Conservation (phyloP, 2,797 vertebrate genomes). For the Enteromius argenteus region DNA sequence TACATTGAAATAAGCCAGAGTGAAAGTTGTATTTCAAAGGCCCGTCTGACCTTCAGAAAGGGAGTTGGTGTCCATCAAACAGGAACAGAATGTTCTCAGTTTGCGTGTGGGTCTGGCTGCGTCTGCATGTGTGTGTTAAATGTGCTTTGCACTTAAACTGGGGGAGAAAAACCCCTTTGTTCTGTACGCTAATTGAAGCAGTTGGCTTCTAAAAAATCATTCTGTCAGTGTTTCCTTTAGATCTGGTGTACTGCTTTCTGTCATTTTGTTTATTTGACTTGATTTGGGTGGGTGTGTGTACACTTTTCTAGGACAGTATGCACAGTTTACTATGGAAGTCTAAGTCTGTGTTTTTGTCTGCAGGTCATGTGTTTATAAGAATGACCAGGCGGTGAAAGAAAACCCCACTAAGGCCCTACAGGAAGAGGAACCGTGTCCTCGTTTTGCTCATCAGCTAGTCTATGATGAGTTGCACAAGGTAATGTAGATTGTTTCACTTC, state of each 20-base stretch:
- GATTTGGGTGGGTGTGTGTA: slow-evolving; percentile 39
- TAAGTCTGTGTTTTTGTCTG: slow-evolving; percentile 23
- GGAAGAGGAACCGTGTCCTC: slow-evolving; percentile 97
- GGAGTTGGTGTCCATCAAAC: slow-evolving; percentile 28
- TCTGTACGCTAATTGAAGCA: slow-evolving; percentile 28
- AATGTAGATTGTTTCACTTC: background rate
- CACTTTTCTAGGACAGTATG: background rate
- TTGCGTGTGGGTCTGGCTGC: slow-evolving; percentile 6
- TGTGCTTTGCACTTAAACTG: slow-evolving; percentile 3
- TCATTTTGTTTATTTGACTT: slow-evolving; percentile 43
- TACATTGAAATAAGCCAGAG: slow-evolving; percentile 1
- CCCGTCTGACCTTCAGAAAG: slow-evolving; percentile 21
- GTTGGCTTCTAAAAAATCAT: slow-evolving; percentile 58
- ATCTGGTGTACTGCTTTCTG: slow-evolving; percentile 60
- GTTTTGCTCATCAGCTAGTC: slow-evolving; percentile 97
- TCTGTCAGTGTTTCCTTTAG: slow-evolving; percentile 26
- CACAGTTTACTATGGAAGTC: background rate
- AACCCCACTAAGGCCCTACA: slow-evolving; percentile 92
- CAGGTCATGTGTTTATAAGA: slow-evolving; percentile 89
- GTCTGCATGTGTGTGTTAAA: slow-evolving; percentile 12
- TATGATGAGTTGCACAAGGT: slow-evolving; percentile 99
- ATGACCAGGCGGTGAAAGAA: slow-evolving; percentile 97
- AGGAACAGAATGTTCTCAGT: slow-evolving; percentile 59
- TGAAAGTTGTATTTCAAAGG: slow-evolving; percentile 26
- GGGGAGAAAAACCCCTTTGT: background rate